Conservation (phyloP, 2,113 vertebrate species). For the Panthera leo region DNA sequence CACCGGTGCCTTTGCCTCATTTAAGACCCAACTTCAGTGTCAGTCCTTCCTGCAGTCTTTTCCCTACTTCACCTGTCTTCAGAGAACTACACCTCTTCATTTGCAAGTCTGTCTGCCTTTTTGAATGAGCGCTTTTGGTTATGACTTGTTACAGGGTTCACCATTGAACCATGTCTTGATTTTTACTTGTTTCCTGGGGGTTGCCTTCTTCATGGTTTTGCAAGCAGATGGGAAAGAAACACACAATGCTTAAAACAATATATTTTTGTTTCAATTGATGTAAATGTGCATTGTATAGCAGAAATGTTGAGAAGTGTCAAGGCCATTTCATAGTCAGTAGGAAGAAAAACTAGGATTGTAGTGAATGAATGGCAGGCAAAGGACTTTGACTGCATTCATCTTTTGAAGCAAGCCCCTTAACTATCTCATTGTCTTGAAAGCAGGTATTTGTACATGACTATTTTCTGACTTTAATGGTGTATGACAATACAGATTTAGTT, state of each 20-base stretch:
- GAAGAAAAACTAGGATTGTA: not conserved
- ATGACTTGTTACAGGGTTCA: not conserved
- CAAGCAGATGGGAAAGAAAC: not conserved
- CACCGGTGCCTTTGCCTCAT: not conserved
- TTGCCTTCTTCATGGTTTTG: not conserved
- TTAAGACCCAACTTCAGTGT: not conserved
- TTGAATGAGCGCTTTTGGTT: not conserved
- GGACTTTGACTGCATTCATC: not conserved
- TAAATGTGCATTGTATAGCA: not conserved
- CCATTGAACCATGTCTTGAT: not conserved
- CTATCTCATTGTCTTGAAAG: not conserved
- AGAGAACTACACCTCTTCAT: not conserved
- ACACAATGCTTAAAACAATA: not conserved
- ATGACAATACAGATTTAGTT: conserved; percentile 1
- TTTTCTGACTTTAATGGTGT: conserved; percentile 26
- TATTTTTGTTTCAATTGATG: not conserved
- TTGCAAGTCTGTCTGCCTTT: not conserved
- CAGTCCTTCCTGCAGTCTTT: not conserved
- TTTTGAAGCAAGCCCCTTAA: not conserved
- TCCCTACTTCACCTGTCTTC: not conserved
- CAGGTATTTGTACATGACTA: not conserved
- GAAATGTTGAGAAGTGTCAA: not conserved
- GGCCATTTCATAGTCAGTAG: not conserved
- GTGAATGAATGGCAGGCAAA: not conserved
- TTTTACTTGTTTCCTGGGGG: not conserved